Percentiles rank a stretch among this genome's conserved stretches.
phyloP scores from a whole-genome alignment of 2,888 invertebrate species.

The Rhynchonema sp. region DNA sequence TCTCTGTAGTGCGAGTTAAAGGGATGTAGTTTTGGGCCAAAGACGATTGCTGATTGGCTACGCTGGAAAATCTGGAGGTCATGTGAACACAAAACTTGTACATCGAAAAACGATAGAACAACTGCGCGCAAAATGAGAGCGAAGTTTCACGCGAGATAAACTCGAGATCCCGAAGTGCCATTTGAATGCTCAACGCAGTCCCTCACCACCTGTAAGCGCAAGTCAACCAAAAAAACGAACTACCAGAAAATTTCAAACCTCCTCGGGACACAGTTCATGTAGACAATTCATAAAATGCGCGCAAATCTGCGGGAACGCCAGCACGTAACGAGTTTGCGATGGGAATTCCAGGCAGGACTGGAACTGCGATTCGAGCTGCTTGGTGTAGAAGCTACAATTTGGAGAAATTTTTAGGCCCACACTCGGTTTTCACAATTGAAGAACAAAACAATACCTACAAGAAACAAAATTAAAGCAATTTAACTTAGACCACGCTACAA shows the following conservation, averaged over 20 bases:
- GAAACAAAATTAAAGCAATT: background rate
- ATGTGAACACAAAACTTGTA: no score
- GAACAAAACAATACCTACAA: no score
- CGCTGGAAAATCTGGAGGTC: no score
- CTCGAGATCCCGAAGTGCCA: no score
- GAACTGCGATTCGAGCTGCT: constrained; percentile 51
- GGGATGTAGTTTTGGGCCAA: background rate
- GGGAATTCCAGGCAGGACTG: constrained; percentile 97
- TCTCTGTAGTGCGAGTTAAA: constrained; percentile 40
- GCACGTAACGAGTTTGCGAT: constrained; percentile 85
- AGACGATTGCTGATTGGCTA: no score
- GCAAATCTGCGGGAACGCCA: constrained; percentile 87
- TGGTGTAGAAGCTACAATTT: constrained; percentile 17
- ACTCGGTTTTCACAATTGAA: background rate
- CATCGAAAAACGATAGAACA: no score
- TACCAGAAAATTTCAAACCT: constrained; percentile 40
- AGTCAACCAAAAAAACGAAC: no score
- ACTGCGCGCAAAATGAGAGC: background rate
- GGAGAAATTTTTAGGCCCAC: background rate
- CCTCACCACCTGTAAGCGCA: no score
- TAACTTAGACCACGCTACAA: no score
- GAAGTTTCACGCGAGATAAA: no score
- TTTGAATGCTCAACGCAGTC: no score
- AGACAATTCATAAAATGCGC: constrained; percentile 93
- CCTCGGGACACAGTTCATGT: constrained; percentile 89